phyloP scores from a whole-genome alignment of 2,113 vertebrate genomes.

The Planiliza haematocheilus region DNA sequence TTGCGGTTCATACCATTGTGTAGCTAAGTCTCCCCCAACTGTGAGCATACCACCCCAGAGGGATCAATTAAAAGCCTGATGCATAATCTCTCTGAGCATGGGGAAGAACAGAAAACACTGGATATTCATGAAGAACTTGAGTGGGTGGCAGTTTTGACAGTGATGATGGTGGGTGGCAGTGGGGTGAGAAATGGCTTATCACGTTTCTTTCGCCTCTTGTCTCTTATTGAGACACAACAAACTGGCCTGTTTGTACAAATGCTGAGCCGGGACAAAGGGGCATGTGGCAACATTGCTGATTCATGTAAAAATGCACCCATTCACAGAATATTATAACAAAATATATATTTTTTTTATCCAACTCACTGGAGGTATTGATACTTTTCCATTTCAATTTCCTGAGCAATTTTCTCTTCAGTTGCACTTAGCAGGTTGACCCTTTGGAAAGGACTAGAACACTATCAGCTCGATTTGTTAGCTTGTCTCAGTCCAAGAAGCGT shows the following conservation, averaged over 20 bases:
- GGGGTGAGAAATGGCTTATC: conserved; percentile 24
- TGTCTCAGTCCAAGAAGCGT: not conserved
- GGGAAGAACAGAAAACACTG: conserved; percentile 20
- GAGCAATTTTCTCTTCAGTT: not conserved
- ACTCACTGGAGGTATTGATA: not conserved
- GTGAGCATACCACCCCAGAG: conserved; percentile 74
- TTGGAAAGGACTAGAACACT: conserved; percentile 11
- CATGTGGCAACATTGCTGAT: conserved; percentile 21
- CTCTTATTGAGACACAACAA: conserved; percentile 32
- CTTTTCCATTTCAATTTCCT: conserved; percentile 19
- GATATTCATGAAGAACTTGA: conserved; percentile 63
- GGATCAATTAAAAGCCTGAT: conserved; percentile 84
- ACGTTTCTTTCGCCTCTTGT: not conserved
- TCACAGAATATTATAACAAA: not conserved
- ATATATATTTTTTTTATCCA: conserved; percentile 6
- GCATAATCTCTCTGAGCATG: conserved; percentile 70
- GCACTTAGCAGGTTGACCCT: conserved; percentile 27
- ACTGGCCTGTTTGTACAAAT: conserved; percentile 49
- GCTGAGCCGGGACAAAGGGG: conserved; percentile 42
- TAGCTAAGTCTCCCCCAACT: conserved; percentile 63
- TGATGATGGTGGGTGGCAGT: conserved; percentile 13
- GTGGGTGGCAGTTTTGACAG: conserved; percentile 30
- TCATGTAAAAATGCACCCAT: conserved; percentile 35
- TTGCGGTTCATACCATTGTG: conserved; percentile 66
- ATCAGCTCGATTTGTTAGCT: conserved; percentile 16